Base-by-base conservation (phyloP, 2,113 vertebrate genomes). In the Sialia sialis region DNA sequence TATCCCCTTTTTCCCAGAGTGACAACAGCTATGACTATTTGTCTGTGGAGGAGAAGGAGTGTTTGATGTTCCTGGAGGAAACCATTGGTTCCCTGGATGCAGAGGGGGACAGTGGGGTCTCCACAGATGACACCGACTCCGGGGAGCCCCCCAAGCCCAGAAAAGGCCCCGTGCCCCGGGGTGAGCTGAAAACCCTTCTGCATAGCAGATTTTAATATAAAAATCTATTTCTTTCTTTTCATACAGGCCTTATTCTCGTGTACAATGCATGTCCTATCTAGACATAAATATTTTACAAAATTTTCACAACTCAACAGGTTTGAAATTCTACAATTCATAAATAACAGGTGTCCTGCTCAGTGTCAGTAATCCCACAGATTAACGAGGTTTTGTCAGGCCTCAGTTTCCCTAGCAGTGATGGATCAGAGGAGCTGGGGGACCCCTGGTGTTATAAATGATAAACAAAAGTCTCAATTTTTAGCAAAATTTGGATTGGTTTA, bases 1-100 rank as follows among this genome's bases (percentile, higher is more conserved):
- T 17, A 2, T 43, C 13, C 15, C 27, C 14, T 60, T 41, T 22
- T 29, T 11, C 29, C 8, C 97, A 99, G 99, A 98, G 98, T 21
- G 98, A 99, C 92, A 97, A 97, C 82, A 98, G 97, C 91, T 98
- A 99, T 34, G 98, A 99, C 84, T 97, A 99, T 87, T 96, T 99
- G 54, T 99, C 99, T 2, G 98, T 98, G 34, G 99, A 99, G 59
- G 99, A 99, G 92, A 99, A 98, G 32, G 99, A 98, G 67, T 99
- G 99, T 38, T 95, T 99, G 94, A 98, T 99, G 97, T 99, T 99
- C 97, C 95, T 99, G 86, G 99, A 99, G 93, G 98, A 99, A 95
- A 99, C 99, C 8, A 99, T 99, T 16, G 98, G 99, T 91, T 98
- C 99, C 1, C 81, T 99, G 96, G 99, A 99, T 30, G 95, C 97